Conservation (phyloP, 2,797 vertebrate genomes). For the Heteromormyrus szaboi region DNA sequence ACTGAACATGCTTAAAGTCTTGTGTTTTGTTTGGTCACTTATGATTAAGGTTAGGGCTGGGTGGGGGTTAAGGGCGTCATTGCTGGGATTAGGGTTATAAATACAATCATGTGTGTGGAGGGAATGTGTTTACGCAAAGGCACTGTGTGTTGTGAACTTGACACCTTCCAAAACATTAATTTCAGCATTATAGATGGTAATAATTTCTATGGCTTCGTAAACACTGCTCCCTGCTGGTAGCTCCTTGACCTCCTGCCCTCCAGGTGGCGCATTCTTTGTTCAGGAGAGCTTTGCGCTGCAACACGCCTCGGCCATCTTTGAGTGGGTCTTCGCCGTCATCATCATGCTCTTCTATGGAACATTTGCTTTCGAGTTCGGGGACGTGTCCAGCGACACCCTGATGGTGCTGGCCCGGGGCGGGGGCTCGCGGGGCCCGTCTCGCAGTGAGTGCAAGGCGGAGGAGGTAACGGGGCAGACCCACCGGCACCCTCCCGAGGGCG, state of each 20-base stretch:
- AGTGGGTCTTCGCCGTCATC: slow-evolving; percentile 71
- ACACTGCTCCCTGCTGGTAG: background rate
- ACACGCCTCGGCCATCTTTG: slow-evolving; percentile 69
- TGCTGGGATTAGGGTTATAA: background rate
- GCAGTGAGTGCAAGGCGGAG: slow-evolving; percentile 42
- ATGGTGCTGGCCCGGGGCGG: slow-evolving; percentile 61
- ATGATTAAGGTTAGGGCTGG: background rate
- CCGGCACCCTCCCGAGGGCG: slow-evolving; percentile 39
- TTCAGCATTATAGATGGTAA: background rate
- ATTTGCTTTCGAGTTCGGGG: slow-evolving; percentile 67
- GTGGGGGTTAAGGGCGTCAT: background rate
- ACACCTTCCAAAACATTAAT: background rate
- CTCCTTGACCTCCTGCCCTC: slow-evolving; percentile 51
- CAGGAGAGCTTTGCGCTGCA: slow-evolving; percentile 69
- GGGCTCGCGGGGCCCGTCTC: slow-evolving; percentile 28
- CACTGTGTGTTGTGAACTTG: background rate
- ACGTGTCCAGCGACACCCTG: slow-evolving; percentile 63
- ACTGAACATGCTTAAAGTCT: background rate
- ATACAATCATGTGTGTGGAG: background rate
- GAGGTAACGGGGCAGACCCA: slow-evolving; percentile 27
- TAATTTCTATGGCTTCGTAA: background rate
- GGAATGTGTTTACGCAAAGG: background rate
- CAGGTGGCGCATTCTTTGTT: slow-evolving; percentile 69
- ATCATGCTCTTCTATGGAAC: slow-evolving; percentile 74
- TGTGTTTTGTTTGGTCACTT: background rate